Conservation (phyloP, 2,797 vertebrate genomes). For the Ctenosaura bakeri region DNA sequence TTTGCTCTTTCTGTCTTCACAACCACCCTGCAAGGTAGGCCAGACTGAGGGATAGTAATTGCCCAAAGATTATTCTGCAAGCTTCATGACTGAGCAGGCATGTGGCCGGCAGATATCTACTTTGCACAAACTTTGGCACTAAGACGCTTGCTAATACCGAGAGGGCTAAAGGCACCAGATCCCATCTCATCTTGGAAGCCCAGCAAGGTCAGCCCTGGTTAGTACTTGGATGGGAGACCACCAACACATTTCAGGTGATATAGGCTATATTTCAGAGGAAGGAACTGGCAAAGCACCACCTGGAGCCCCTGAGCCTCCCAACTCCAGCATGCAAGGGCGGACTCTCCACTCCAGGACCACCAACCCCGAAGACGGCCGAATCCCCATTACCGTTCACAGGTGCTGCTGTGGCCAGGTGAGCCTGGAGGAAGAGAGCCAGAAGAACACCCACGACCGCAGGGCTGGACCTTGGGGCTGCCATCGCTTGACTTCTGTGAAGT, state of each 20-base stretch:
- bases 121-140: too few species aligned
- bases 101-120: too few species aligned
- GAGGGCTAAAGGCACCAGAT: too few species aligned
- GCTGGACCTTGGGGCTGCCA: conserved; percentile 71
- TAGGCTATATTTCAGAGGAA: too few species aligned
- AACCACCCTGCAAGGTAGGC: not conserved
- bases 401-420: conserved; percentile 59
- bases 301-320: not conserved
- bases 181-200: too few species aligned
- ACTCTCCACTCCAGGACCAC: not conserved
- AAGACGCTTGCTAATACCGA: too few species aligned
- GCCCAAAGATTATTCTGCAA: not conserved
- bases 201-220: too few species aligned
- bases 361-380: conserved; percentile 43
- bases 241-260: too few species aligned
- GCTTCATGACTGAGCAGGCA: not conserved
- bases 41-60: too few species aligned
- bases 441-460: conserved; percentile 31
- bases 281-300: too few species aligned
- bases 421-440: conserved; percentile 65
- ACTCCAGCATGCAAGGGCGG: conserved; percentile 22
- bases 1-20: not conserved
- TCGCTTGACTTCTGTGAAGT: conserved; percentile 51
- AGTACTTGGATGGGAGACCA: too few species aligned
- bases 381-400: conserved; percentile 79